Percentiles rank a stretch among this genome's conserved stretches.
phyloP scores from a whole-genome alignment of 2,888 invertebrate genomes.

The Philonicus albiceps region DNA sequence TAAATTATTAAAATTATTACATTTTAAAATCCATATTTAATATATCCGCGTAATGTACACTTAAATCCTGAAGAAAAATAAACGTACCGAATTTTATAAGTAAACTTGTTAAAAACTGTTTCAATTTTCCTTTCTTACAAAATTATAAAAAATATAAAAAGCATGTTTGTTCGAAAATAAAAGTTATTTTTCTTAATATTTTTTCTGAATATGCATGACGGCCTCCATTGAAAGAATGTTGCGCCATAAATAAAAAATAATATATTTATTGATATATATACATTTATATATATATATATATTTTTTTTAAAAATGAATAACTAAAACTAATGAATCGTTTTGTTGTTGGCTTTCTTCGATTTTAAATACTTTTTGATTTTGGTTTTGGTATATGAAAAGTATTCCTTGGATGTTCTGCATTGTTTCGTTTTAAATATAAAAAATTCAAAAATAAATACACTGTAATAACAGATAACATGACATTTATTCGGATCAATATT shows the following conservation, averaged over 20 bases:
- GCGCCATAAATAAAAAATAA: not conserved
- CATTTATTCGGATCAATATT: not conserved
- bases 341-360: not conserved
- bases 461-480: not conserved
- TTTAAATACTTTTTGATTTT: not conserved
- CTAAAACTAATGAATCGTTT: not conserved
- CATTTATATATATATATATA: too few relatives aligned
- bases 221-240: not conserved
- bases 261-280: not conserved
- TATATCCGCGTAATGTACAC: not conserved
- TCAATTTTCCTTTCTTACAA: not conserved
- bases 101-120: not conserved
- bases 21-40: not conserved
- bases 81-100: not conserved
- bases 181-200: not conserved
- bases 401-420: not conserved
- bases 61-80: not conserved
- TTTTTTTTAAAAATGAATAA: not conserved
- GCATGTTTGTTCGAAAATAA: slow-evolving; percentile 26
- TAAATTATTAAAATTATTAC: not conserved
- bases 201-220: slow-evolving; percentile 8
- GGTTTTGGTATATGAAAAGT: not conserved
- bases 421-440: not conserved
- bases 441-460: not conserved
- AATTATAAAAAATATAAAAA: slow-evolving; percentile 30